Conservation (phyloP, 1,140 invertebrate species). For the Halictus rubicundus region DNA sequence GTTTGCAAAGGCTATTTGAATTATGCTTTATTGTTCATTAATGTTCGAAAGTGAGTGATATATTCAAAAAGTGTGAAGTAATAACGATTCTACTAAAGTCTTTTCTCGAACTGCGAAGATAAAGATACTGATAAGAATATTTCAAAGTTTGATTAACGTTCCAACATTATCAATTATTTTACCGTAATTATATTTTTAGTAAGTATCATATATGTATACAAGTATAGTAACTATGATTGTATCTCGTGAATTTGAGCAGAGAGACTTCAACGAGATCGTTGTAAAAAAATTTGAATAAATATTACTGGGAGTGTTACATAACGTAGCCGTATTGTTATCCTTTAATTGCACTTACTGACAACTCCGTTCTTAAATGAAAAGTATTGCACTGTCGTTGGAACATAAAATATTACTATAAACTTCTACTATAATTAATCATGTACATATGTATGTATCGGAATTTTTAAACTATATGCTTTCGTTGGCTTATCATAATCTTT, state of each 20-base stretch:
- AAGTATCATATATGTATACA: background rate
- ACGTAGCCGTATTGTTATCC: background rate
- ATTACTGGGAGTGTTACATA: background rate
- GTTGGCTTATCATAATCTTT: background rate
- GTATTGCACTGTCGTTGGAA: background rate
- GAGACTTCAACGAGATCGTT: background rate
- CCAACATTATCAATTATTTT: background rate
- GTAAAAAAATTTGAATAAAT: background rate
- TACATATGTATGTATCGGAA: background rate
- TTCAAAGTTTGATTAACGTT: background rate
- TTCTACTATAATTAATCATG: conserved; percentile 1
- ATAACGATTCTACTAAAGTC: background rate
- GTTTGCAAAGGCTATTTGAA: background rate
- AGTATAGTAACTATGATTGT: background rate
- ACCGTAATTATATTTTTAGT: background rate
- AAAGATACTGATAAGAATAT: background rate
- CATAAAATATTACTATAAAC: background rate
- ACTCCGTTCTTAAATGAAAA: background rate
- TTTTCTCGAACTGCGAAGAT: background rate
- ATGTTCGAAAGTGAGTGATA: background rate
- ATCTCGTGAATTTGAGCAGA: background rate
- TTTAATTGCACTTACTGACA: background rate
- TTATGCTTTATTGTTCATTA: background rate
- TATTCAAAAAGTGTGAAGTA: too few relatives aligned
- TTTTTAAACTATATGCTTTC: background rate